A percentile compares a stretch with the other conserved stretches of the same genome.
Evolutionary conservation across 2,797 vertebrate species (phyloP).

Genomic region (Alfaro cultratus): DNA sequence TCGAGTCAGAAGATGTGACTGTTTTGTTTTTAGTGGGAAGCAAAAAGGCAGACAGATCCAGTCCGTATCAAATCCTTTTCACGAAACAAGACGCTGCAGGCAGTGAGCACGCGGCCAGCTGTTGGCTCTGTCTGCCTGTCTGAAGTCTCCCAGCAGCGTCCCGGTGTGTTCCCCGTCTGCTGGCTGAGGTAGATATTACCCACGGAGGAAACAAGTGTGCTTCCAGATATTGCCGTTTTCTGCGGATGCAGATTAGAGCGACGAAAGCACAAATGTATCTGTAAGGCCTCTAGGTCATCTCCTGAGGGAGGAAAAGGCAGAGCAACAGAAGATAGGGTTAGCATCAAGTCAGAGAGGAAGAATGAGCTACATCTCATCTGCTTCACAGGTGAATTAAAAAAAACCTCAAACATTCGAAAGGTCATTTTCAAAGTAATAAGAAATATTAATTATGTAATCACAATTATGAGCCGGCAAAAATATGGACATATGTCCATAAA

Average conservation of each 20-base stretch:
- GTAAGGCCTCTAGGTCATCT: slow-evolving; percentile 99
- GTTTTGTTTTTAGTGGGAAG: slow-evolving; percentile 67
- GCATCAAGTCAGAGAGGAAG: slow-evolving; percentile 51
- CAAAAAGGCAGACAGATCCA: slow-evolving; percentile 88
- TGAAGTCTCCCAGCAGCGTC: slow-evolving; percentile 77
- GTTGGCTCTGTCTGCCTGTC: slow-evolving; percentile 65
- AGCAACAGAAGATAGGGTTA: slow-evolving; percentile 68
- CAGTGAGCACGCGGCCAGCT: slow-evolving; percentile 68
- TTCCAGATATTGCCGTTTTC: slow-evolving; percentile 84
- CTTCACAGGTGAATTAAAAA: slow-evolving; percentile 19
- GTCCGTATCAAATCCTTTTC: slow-evolving; percentile 87
- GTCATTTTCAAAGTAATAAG: background rate
- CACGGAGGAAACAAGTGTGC: slow-evolving; percentile 86
- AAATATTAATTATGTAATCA: background rate
- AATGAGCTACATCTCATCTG: slow-evolving; percentile 61
- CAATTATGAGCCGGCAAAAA: background rate
- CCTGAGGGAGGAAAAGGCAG: slow-evolving; percentile 81
- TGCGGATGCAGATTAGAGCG: slow-evolving; percentile 82
- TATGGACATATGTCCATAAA: too few relatives aligned
- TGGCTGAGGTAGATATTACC: slow-evolving; percentile 95
- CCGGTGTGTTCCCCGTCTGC: slow-evolving; percentile 76
- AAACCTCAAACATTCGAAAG: background rate
- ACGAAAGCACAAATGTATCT: slow-evolving; percentile 88
- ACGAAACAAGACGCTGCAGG: slow-evolving; percentile 58
- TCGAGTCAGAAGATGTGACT: slow-evolving; percentile 73